A percentile compares a stretch with the other conserved stretches of the same genome.
Conservation (phyloP, 2,888 invertebrate genomes). For the Diloba caeruleocephala region DNA sequence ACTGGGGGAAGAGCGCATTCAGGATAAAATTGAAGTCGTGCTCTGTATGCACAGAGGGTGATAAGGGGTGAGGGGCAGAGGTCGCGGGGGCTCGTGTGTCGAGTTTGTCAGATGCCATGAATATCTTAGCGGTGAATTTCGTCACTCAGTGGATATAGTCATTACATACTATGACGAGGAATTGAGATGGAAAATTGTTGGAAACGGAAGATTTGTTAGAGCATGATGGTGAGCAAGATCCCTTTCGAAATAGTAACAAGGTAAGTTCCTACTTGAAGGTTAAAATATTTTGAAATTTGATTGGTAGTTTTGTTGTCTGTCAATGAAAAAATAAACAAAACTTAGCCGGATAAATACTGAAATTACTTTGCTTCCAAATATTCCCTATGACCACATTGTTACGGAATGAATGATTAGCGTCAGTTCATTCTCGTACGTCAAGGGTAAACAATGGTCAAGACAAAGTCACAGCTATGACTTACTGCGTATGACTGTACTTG, state of each 20-base stretch:
- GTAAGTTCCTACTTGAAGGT: too few species aligned
- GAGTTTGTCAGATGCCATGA: constrained; percentile 70
- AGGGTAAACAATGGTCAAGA: constrained; percentile 51
- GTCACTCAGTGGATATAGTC: constrained; percentile 67
- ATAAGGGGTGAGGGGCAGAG: constrained; percentile 64
- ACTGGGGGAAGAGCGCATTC: constrained; percentile 64
- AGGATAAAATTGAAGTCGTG: constrained; percentile 72
- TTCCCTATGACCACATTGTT: constrained; percentile 19
- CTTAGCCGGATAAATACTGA: background rate
- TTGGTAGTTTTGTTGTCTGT: too few species aligned
- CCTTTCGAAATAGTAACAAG: too few species aligned
- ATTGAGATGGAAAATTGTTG: constrained; percentile 13
- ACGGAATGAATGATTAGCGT: constrained; percentile 35
- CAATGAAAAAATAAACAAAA: too few species aligned
- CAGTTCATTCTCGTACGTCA: constrained; percentile 45
- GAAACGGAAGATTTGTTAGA: too few species aligned
- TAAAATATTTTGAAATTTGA: too few species aligned
- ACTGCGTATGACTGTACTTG: constrained; percentile 43
- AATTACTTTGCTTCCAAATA: constrained; percentile 19
- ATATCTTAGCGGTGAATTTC: constrained; percentile 74
- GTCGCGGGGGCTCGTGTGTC: constrained; percentile 50
- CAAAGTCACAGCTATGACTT: constrained; percentile 47
- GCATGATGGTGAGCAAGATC: too few species aligned
- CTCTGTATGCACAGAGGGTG: constrained; percentile 70
- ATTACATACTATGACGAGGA: constrained; percentile 33